Conservation (phyloP, 1,140 invertebrate species). For the Mercenaria mercenaria region DNA sequence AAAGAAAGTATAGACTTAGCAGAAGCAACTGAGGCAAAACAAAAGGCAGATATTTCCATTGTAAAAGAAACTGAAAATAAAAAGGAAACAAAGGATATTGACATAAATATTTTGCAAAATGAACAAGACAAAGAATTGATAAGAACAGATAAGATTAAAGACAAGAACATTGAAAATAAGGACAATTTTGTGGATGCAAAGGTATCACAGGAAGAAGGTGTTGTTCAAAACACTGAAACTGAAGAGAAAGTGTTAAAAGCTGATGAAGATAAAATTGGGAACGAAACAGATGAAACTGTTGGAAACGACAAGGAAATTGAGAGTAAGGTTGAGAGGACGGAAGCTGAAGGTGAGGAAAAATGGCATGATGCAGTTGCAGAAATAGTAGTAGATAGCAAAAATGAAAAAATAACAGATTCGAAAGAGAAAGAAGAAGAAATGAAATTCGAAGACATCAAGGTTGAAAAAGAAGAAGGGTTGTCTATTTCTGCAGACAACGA, state of each 20-base stretch:
- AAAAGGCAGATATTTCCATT: not conserved
- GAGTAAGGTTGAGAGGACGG: not conserved
- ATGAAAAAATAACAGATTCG: too few species aligned
- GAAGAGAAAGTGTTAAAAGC: not conserved
- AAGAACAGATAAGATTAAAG: not conserved
- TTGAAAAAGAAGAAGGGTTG: not conserved
- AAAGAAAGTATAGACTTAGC: not conserved
- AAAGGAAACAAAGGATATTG: not conserved
- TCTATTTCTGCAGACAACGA: too few species aligned
- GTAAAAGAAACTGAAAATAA: not conserved
- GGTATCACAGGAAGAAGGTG: not conserved
- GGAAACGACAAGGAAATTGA: not conserved
- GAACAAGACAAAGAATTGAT: too few species aligned
- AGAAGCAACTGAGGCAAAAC: not conserved
- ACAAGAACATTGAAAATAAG: not conserved
- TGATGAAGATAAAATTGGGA: too few species aligned
- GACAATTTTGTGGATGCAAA: not conserved
- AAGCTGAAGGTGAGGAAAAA: not conserved
- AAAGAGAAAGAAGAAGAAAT: too few species aligned
- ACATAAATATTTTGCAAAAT: not conserved
- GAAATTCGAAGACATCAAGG: too few species aligned
- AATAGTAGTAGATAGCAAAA: not conserved
- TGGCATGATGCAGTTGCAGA: not conserved
- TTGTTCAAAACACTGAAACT: not conserved
- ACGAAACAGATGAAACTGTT: not conserved